Base-by-base conservation (phyloP, 2,797 vertebrate genomes). In the Oreochromis grahami region DNA sequence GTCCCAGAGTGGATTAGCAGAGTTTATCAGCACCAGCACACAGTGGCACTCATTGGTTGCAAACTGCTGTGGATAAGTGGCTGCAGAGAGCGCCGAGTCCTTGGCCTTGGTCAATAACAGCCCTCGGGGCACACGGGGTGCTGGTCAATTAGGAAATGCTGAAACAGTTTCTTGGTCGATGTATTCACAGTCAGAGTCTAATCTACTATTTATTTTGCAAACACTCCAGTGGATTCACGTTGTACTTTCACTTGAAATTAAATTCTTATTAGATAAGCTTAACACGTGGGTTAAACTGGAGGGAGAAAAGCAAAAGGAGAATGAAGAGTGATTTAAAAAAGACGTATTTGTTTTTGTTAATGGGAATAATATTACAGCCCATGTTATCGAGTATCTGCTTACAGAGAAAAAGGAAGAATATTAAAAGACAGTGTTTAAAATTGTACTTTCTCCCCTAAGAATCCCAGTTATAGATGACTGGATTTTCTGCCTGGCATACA, bases 1-100 rank as follows among this genome's bases (percentile, higher is more conserved):
- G 70, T 91, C 90, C 92, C 89, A 76, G 83, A 91, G 91, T 90
- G 91, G 92, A 94, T 94, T 93, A 94, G 88, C 76, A 81, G 90
- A 93, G 92, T 94, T 94, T 95, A 95, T 95, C 94, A 93, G 92
- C 91, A 58, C 17, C 79, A 84, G 77, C 92, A 92, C 91, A 85
- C 86, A 81, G 84, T 90, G 88, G 77, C 89, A 87, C 87, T 92
- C 90, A 55, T 65, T 84, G 88, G 85, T 55, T 56, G 60, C 7
- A 8, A 63, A 55, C 77, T 36, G 85, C 87, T 84, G 80, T 86
- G 91, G 87, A 90, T 88, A 88, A 94, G 91, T 84, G 90, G 86
- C 87, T 93, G 85, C 81, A 91, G 86, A 89, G 78, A 88, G 77
- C 76, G n/a, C 52, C 0, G 60, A 92, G 90, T 90, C 88, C 89